phyloP scores from a whole-genome alignment of 2,797 vertebrate species.

The Notolabrus celidotus region DNA sequence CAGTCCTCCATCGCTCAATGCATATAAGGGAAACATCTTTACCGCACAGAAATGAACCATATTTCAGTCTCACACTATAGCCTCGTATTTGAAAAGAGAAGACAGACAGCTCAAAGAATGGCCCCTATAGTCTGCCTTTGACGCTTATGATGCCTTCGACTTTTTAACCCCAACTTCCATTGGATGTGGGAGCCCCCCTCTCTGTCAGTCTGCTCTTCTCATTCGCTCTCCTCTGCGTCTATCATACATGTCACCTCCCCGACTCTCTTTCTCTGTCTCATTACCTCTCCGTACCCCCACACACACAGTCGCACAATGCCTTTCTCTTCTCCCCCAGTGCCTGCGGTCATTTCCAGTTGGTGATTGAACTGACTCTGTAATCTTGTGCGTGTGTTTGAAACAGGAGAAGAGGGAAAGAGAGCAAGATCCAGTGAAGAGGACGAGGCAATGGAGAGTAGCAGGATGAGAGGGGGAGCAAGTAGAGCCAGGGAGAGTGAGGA shows the following conservation, averaged over 20 bases:
- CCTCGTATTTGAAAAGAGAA: slow-evolving; percentile 56
- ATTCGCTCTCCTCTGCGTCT: slow-evolving; percentile 56
- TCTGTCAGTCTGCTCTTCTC: slow-evolving; percentile 36
- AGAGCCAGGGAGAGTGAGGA: slow-evolving; percentile 41
- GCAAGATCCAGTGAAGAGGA: slow-evolving; percentile 52
- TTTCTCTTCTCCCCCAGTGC: slow-evolving; percentile 63
- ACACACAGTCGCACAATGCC: slow-evolving; percentile 51
- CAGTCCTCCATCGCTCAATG: slow-evolving; percentile 16
- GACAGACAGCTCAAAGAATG: slow-evolving; percentile 65
- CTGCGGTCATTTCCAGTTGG: slow-evolving; percentile 74
- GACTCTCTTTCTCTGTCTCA: slow-evolving; percentile 62
- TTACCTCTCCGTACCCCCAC: slow-evolving; percentile 50
- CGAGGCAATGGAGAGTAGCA: slow-evolving; percentile 60
- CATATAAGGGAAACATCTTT: slow-evolving; percentile 38
- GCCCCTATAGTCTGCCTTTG: slow-evolving; percentile 66
- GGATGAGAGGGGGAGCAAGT: slow-evolving; percentile 47
- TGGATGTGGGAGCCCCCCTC: slow-evolving; percentile 55
- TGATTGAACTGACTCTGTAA: slow-evolving; percentile 70
- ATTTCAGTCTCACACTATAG: slow-evolving; percentile 58
- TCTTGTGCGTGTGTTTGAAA: slow-evolving; percentile 63
- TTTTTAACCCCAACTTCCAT: slow-evolving; percentile 77
- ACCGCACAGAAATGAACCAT: slow-evolving; percentile 45
- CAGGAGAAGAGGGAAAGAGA: slow-evolving; percentile 57
- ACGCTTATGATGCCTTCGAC: slow-evolving; percentile 75
- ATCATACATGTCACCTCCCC: slow-evolving; percentile 28